Percentiles rank a stretch among this genome's conserved stretches.
phyloP scores from a whole-genome alignment of 2,888 invertebrate genomes.

The Cheilosia pagana region DNA sequence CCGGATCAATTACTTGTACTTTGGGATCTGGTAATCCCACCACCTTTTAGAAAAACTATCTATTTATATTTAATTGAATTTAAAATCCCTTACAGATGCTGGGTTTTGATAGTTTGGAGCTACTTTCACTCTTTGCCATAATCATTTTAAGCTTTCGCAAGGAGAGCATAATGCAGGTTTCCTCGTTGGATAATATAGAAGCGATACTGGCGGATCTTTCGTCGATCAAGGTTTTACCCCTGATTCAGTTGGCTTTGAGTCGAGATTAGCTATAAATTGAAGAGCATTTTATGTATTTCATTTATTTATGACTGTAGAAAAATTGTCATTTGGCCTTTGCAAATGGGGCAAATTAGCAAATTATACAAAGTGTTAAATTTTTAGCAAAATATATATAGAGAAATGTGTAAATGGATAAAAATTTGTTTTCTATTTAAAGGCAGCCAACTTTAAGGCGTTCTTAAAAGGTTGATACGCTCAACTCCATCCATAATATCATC shows the following conservation, averaged over 20 bases:
- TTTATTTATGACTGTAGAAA: no score
- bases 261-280: constrained; percentile 84
- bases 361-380: constrained; percentile 23
- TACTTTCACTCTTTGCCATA: constrained; percentile 93
- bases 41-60: neutral
- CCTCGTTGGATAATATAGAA: constrained; percentile 91
- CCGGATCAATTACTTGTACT: constrained; percentile 95
- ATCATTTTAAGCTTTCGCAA: constrained; percentile 93
- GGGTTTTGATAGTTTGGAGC: constrained; percentile 96
- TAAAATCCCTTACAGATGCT: constrained; percentile 84
- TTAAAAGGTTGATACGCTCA: no score
- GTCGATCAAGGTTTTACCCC: constrained; percentile 92
- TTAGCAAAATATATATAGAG: constrained; percentile 10
- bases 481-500: no score
- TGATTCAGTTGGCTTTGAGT: constrained; percentile 91
- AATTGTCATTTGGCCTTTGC: no score
- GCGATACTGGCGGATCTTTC: constrained; percentile 94
- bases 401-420: neutral
- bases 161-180: constrained; percentile 91
- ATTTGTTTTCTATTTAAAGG: no score
- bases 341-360: constrained; percentile 1
- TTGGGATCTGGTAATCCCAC: constrained; percentile 90
- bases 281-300: no score
- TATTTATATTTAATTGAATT: neutral
- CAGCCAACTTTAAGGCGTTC: no score